phyloP scores from a whole-genome alignment of 2,113 vertebrate genomes.

The Bujurquina vittata region DNA sequence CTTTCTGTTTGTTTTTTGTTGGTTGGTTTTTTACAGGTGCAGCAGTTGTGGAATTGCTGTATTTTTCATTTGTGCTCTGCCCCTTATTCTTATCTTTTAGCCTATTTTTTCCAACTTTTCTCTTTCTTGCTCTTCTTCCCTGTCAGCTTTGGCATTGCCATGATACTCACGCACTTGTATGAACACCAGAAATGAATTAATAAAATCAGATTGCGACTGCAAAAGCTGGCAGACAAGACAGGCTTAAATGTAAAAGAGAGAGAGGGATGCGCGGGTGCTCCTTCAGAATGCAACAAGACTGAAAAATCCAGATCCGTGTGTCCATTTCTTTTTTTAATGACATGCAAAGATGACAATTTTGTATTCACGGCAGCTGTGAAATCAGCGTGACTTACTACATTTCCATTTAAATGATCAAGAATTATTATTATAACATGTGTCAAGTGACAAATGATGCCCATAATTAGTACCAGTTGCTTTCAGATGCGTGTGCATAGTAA shows the following conservation, averaged over 20 bases:
- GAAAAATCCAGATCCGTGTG: background rate
- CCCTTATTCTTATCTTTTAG: no score
- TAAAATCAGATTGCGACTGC: no score
- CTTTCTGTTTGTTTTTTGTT: no score
- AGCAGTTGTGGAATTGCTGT: no score
- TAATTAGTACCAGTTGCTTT: slow-evolving; percentile 36
- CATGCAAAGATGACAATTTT: background rate
- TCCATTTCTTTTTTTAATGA: slow-evolving; percentile 1
- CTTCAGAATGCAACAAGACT: background rate
- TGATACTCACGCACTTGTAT: no score
- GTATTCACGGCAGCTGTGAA: background rate
- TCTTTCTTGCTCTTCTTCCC: no score
- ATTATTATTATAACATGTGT: slow-evolving; percentile 16
- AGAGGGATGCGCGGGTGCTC: background rate
- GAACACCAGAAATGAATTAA: no score
- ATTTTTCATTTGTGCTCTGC: no score
- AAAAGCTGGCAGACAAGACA: no score
- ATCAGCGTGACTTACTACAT: background rate
- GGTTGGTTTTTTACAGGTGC: no score
- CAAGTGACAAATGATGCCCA: slow-evolving; percentile 32
- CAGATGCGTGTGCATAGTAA: slow-evolving; percentile 26
- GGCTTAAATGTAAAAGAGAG: background rate
- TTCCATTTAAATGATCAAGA: background rate
- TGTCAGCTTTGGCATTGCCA: no score
- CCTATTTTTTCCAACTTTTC: no score